Evolutionary conservation across 2,113 vertebrate genomes (phyloP), one percentile per base, ranked within the genome.

Genomic region (Grammomys dolichurus): DNA sequence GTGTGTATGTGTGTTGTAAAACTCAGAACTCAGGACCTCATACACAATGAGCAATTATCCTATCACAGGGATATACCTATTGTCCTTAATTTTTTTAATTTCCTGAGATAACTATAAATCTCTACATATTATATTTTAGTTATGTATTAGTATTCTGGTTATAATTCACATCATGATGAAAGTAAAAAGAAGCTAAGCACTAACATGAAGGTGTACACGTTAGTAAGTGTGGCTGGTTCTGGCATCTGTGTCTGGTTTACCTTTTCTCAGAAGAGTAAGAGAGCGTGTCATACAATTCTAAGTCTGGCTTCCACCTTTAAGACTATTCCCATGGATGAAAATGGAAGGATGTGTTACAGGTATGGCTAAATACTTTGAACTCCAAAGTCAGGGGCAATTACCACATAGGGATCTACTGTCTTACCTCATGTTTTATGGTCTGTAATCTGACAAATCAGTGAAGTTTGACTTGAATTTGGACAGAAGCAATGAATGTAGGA

Each of bases 401-500:
- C 70, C 33, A 54, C 24, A 70, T 10, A 88, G 51, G 33, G 78
- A 56, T 69, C 63, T 28, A 14, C 43, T 51, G 70, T 31, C 60
- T 87, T 33, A 36, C 10, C 54, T 60, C 22, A 81, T 19, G 12
- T 60, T 63, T 86, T 91, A 28, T 90, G n/a, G 86, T 51, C 72
- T 70, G 40, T 17, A 51, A 46, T 9, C n/a, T n/a, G 10, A 93
- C 65, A 75, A 58, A 2, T 56, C 72, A 92, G 60, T 65, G n/a
- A 65, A 33, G 16, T 43, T 43, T 40, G 93, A 56, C 75, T 90
- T 70, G 70, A 22, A 90, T 89, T 86, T 82, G 40, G 28, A 19
- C 63, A 60, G 75, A 97, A 94, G 72, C 60, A 75, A 93, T 86
- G 17, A 73, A 43, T 56, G 33, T 67, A 60, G 78, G 13, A 17